Evolutionary conservation across 1,140 invertebrate genomes (phyloP), one percentile per base, ranked within the genome.

Genomic region (Caenorhabditis latens): DNA sequence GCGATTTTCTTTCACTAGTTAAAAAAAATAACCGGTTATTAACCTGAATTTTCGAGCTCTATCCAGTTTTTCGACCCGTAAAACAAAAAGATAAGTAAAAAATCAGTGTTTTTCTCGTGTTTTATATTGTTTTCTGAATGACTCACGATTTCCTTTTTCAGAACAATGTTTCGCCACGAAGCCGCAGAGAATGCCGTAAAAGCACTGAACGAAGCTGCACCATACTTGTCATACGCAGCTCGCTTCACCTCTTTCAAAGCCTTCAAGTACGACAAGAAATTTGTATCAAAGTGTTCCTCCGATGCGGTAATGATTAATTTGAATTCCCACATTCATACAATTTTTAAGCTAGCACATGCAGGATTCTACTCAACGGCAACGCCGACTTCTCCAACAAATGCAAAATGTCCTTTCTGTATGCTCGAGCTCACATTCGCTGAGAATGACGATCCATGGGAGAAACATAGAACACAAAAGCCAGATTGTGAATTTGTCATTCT

Each of bases 341-440:
- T 75, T 9, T n/a, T 75, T 19, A 11, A 75, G 67, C 42, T 75
- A 6, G 42, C 67, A 8, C 67, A 46, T 21, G 67, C 67, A n/a
- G 67, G 67, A 21, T 75, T 75, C 67, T 46, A 75, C 24, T 75
- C 67, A n/a, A 46, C 67, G 5, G 67, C 42, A 6, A n/a, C 13
- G 14, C 16, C 42, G 4, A 32, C 46, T 3, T 8, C 8, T 16
- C 63, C 63, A n/a, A n/a, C 43, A 6, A 19, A 42, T n/a, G 67
- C 42, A 43, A 75, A 75, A 75, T 75, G 67, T 46, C 67, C 67
- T 5, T 75, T 75, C 16, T 75, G 67, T n/a, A 75, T n/a, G 6
- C 14, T 75, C 9, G 67, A 75, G 19, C 40, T 46, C 42, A 48
- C 21, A n/a, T 75, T 75, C 19, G 43, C 21, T 2, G n/a, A 75